A percentile compares a stretch with the other conserved stretches of the same genome.
Conservation (phyloP, 2,888 invertebrate genomes). For the Hydrotaea diabolus region DNA sequence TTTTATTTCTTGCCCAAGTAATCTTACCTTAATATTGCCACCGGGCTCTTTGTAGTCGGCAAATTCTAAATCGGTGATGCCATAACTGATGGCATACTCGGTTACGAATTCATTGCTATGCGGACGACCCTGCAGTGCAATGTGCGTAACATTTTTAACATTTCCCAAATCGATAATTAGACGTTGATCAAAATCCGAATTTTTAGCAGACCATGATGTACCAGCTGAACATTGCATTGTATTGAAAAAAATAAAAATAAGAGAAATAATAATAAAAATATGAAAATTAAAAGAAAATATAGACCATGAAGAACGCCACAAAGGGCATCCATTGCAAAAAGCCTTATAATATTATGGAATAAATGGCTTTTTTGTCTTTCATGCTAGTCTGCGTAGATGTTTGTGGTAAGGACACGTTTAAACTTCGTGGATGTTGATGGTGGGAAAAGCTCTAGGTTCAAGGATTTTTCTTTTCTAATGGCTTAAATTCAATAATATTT, state of each 20-base stretch:
- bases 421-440: no score
- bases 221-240: conserved; percentile 82
- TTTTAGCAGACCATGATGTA: conserved; percentile 95
- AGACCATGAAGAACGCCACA: no score
- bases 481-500: no score
- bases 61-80: conserved; percentile 94
- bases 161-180: conserved; percentile 93
- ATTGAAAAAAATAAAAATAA: conserved; percentile 50
- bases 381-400: no score
- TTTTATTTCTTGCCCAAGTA: conserved; percentile 21
- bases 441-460: not conserved
- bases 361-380: not conserved
- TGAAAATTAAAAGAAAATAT: not conserved
- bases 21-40: conserved; percentile 92
- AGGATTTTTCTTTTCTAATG: no score
- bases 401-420: not conserved
- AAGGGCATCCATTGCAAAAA: no score
- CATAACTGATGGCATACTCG: conserved; percentile 96
- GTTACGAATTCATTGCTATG: conserved; percentile 95
- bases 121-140: conserved; percentile 94
- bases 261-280: conserved; percentile 63
- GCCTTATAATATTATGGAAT: not conserved
- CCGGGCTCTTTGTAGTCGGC: conserved; percentile 93
- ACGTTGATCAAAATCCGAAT: conserved; percentile 95
- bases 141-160: conserved; percentile 92